Evolutionary conservation across 1,140 invertebrate species (phyloP), one percentile per base, ranked within the genome.

Genomic region (Nasonia giraulti): DNA sequence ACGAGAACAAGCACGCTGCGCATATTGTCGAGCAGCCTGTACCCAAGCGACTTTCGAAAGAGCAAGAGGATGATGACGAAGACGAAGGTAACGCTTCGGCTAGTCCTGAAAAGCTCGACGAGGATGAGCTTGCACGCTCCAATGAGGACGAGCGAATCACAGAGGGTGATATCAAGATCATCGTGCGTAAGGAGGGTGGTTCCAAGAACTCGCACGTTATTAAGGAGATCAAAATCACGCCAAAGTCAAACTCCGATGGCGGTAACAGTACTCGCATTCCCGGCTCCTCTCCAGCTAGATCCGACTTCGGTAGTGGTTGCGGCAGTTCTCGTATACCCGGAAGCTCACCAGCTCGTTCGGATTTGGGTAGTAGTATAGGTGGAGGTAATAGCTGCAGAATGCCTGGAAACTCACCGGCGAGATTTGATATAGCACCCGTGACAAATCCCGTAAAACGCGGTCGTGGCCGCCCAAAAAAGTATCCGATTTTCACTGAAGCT

Each of bases 191-290:
- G 40, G 80, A 86, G 12, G 66, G 79, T 47, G 84, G 80, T 17
- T 80, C 85, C 2, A 76, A 44, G 12, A 86, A 86, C 20, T 66
- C 55, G 1, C 85, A 83, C 12, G 71, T 86, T 0, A 50, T 86
- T 17, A 83, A 83, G 23, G 81, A 83, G 17, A 86, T 83, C 10
- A 86, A 86, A 31, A 86, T 86, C 55, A 75, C 78, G 1, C 85
- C 82, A 6, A 82, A 50, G 12, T 40, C 76, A 8, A 17, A 66
- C n/a, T 66, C 62, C 6, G 84, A 81, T 8, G 33, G 74, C 11
- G 37, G 55, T 5, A 31, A 20, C 8, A 71, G 79, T 27, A 23
- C 14, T 7, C 47, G 79, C 37, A 44, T 81, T n/a, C 69, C 47
- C 5, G 14, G 50, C 20, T 50, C 12, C n/a, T 71, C 40, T 11